Evolutionary conservation across 2,113 vertebrate species (phyloP).

Genomic region (Panurus biarmicus): DNA sequence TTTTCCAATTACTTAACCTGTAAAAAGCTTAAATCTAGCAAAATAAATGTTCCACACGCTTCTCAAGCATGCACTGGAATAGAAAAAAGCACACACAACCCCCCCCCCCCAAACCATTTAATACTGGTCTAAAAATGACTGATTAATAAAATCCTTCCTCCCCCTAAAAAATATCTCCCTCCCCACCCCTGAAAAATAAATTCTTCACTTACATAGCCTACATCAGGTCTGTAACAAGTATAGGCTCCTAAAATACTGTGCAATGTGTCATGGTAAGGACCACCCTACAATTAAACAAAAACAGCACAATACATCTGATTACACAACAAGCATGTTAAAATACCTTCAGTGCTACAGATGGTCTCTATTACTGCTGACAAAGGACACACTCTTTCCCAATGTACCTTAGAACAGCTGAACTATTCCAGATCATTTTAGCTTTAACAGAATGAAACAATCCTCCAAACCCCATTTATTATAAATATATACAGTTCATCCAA

Average conservation of each 20-base stretch:
- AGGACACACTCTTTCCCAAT: neutral
- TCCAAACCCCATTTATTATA: neutral
- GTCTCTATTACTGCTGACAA: neutral
- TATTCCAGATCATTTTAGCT: neutral
- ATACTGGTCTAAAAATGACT: neutral
- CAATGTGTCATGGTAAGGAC: conserved; percentile 86
- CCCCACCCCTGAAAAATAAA: neutral
- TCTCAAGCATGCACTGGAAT: neutral
- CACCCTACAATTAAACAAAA: conserved; percentile 74
- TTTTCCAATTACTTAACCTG: neutral
- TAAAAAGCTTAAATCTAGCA: neutral
- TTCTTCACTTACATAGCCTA: conserved; percentile 87
- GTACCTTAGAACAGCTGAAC: neutral
- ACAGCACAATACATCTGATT: neutral
- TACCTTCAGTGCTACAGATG: neutral
- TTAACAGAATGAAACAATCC: neutral
- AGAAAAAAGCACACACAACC: neutral
- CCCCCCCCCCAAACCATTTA: neutral
- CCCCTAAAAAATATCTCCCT: neutral
- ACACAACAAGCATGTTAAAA: neutral
- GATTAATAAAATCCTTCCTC: neutral
- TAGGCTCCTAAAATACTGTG: conserved; percentile 94
- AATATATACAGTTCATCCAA: neutral
- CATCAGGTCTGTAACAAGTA: conserved; percentile 92
- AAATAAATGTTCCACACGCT: neutral